These are phyloP conservation scores for Myripristis murdjan DNA, from an alignment of 2,797 vertebrate species.

Conservation along the genomic window DNA sequence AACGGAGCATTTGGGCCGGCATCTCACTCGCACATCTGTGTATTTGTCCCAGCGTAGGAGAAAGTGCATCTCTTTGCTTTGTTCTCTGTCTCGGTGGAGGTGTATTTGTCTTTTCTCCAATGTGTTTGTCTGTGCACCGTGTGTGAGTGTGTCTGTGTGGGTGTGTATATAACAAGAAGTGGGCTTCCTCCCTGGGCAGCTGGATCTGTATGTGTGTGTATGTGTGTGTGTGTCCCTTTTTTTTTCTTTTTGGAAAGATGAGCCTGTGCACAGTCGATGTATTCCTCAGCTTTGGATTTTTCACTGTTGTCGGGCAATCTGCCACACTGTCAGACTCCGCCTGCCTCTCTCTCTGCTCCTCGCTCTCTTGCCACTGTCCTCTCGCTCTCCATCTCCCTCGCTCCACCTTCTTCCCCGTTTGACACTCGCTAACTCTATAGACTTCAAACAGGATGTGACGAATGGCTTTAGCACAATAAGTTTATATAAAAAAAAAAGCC, in stretches of 20 bases:
- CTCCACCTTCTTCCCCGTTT: too few relatives aligned
- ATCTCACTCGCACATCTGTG: too few relatives aligned
- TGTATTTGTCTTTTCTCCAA: background rate
- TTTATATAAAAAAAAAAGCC: too few relatives aligned
- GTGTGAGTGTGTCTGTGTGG: background rate
- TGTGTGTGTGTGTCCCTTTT: background rate
- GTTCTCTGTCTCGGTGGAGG: background rate
- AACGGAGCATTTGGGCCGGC: too few relatives aligned
- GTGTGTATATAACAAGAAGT: background rate
- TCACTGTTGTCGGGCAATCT: constrained; percentile 27
- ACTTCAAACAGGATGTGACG: too few relatives aligned
- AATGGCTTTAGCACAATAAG: too few relatives aligned
- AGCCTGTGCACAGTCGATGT: background rate
- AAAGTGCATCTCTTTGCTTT: too few relatives aligned
- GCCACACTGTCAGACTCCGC: background rate
- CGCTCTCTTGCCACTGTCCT: too few relatives aligned
- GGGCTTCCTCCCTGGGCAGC: background rate
- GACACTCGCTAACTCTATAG: too few relatives aligned
- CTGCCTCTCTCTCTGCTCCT: too few relatives aligned
- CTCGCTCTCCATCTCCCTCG: too few relatives aligned
- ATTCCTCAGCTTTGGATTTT: constrained; percentile 24
- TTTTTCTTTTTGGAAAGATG: background rate
- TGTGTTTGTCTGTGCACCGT: background rate
- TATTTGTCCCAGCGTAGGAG: too few relatives aligned
- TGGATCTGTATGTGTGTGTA: constrained; percentile 1